These are phyloP conservation scores for Dryoscopus gambensis DNA, from an alignment of 2,113 vertebrate genomes.

Conservation along the genomic window DNA sequence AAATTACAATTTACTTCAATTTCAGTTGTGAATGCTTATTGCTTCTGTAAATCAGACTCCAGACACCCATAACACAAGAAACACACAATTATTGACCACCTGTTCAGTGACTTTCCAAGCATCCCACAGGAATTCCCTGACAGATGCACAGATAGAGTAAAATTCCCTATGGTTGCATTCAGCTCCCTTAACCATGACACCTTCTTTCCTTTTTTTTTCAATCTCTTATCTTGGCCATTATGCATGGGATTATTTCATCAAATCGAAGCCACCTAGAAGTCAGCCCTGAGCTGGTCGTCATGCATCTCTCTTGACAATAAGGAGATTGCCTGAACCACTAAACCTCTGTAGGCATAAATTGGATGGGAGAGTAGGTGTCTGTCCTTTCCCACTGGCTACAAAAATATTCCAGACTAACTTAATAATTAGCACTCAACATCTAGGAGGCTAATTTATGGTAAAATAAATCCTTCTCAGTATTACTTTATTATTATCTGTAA, in stretches of 20 bases:
- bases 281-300: not conserved
- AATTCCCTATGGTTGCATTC: conserved; percentile 50
- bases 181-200: conserved; percentile 60
- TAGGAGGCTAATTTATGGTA: not conserved
- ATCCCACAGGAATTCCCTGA: conserved; percentile 54
- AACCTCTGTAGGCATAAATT: not conserved
- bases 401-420: not conserved
- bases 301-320: not conserved
- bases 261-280: not conserved
- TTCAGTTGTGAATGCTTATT: conserved; percentile 56
- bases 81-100: conserved; percentile 67
- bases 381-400: not conserved
- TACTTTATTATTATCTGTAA: not conserved
- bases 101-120: conserved; percentile 50
- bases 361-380: not conserved
- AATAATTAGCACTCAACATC: not conserved
- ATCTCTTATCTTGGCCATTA: not conserved
- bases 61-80: conserved; percentile 62
- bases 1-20: conserved; percentile 60
- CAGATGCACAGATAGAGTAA: conserved; percentile 55
- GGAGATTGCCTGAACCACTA: not conserved
- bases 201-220: not conserved
- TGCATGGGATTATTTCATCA: conserved; percentile 21
- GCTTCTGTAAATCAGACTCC: conserved; percentile 60
- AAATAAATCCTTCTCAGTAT: not conserved